Conservation (phyloP, 2,113 vertebrate genomes). For the Papio anubis region DNA sequence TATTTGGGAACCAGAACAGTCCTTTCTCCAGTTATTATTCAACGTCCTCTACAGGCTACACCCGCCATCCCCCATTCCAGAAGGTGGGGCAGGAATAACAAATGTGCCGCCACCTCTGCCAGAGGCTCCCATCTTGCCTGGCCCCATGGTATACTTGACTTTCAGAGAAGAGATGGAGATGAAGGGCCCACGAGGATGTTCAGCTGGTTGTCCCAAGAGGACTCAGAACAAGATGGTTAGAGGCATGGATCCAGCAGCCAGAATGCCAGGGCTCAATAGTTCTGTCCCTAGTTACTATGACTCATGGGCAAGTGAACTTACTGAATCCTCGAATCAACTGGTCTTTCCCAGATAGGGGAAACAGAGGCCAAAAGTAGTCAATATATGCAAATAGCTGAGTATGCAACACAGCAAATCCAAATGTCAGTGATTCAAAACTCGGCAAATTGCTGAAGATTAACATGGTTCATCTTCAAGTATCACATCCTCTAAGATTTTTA, state of each 20-base stretch:
- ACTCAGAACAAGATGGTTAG: neutral
- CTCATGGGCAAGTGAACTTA: fast-evolving
- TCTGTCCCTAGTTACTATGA: neutral
- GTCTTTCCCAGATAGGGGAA: neutral
- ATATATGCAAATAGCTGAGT: fast-evolving
- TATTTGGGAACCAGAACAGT: conserved; percentile 83
- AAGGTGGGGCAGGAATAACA: conserved; percentile 16
- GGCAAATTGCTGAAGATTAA: neutral
- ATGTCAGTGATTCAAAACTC: neutral
- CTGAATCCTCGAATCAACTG: neutral
- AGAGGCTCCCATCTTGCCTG: fast-evolving
- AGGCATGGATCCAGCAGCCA: neutral
- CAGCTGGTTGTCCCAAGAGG: neutral
- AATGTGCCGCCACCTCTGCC: neutral
- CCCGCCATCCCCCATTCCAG: neutral
- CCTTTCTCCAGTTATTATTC: conserved; percentile 84
- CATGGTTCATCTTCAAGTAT: fast-evolving
- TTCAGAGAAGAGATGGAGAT: neutral
- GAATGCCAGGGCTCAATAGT: fast-evolving
- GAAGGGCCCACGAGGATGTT: neutral
- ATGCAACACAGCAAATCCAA: fast-evolving
- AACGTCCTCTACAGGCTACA: conserved; percentile 37
- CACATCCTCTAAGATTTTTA: no score
- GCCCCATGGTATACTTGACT: neutral
- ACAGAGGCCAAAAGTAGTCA: neutral